These are phyloP conservation scores for Intellagama lesueurii DNA, from an alignment of 2,797 vertebrate genomes.

Conservation along the genomic window DNA sequence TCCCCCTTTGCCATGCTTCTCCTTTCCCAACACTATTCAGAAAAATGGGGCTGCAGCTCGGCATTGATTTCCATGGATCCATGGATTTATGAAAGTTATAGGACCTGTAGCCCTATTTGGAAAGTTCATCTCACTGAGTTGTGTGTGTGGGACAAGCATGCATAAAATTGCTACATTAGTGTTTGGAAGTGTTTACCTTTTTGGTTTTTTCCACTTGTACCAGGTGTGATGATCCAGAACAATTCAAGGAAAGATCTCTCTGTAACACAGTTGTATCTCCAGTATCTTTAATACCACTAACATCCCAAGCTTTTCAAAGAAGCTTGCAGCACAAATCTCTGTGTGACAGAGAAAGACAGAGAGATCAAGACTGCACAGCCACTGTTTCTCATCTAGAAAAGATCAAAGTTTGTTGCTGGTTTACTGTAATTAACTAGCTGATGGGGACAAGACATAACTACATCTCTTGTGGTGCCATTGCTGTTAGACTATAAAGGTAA, in stretches of 20 bases:
- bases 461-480: not conserved
- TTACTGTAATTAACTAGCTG: conserved; percentile 20
- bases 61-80: not conserved
- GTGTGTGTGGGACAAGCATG: too few species aligned
- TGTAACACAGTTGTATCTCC: not conserved
- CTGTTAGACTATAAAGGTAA: not conserved
- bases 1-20: too few species aligned
- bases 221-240: not conserved
- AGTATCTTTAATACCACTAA: too few species aligned
- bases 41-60: not conserved
- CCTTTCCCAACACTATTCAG: too few species aligned
- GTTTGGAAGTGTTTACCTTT: not conserved
- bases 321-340: not conserved
- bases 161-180: not conserved
- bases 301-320: not conserved
- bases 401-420: not conserved
- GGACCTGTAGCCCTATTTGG: not conserved
- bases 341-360: not conserved
- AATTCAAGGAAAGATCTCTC: not conserved
- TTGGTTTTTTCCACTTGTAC: not conserved
- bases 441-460: conserved; percentile 11
- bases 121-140: not conserved
- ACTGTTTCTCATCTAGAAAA: not conserved
- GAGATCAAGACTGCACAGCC: not conserved
- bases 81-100: not conserved